Percentiles rank a stretch among this genome's conserved stretches.
phyloP scores from a whole-genome alignment of 2,113 vertebrate species.

The Ceratotherium simum region DNA sequence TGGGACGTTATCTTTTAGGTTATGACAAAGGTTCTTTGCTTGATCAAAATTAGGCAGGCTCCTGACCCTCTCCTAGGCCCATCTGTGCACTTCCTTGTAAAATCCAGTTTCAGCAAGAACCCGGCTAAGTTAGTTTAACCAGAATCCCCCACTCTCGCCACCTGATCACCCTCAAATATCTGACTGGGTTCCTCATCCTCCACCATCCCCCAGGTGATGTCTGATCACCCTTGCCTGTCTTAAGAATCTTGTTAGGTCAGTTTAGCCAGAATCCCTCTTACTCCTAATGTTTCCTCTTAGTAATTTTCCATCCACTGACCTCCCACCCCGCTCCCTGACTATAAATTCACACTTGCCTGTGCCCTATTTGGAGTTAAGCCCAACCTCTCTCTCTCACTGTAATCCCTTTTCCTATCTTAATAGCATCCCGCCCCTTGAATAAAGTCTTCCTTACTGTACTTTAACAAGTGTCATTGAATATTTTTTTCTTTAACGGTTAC shows the following conservation, averaged over 20 bases:
- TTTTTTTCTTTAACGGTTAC: background rate
- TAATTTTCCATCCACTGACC: background rate
- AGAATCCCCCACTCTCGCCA: background rate
- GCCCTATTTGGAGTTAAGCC: background rate
- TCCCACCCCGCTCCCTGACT: background rate
- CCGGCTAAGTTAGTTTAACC: background rate
- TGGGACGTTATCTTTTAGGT: background rate
- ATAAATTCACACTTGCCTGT: background rate
- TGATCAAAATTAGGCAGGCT: too few relatives aligned
- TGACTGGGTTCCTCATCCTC: background rate
- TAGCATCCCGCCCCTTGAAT: background rate
- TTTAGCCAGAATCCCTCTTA: too few relatives aligned
- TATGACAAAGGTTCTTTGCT: background rate
- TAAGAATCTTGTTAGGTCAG: too few relatives aligned
- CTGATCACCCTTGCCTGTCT: too few relatives aligned
- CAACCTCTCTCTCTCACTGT: background rate
- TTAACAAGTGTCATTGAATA: background rate
- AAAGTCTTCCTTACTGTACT: background rate
- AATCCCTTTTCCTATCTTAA: background rate
- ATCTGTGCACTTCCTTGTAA: background rate
- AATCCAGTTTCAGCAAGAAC: background rate
- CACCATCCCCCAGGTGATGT: background rate
- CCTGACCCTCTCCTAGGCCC: too few relatives aligned
- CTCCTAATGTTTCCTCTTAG: too few relatives aligned
- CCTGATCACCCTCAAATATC: background rate